These are phyloP conservation scores for Oryctes rhinoceros DNA, from an alignment of 1,140 invertebrate species.

Conservation along the genomic window DNA sequence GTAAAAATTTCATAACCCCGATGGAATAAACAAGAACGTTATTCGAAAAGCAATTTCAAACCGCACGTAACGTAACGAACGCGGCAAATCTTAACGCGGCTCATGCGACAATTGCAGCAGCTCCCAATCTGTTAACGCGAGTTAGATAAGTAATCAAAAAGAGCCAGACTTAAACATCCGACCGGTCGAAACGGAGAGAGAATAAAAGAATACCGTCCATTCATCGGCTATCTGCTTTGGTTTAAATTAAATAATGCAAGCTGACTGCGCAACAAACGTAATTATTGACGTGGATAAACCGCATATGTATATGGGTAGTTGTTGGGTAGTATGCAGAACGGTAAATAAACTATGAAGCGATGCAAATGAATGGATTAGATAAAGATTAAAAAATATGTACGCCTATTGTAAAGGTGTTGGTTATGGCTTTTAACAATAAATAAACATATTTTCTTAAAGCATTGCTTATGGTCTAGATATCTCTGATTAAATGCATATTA, in stretches of 20 bases:
- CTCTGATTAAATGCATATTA: too few species aligned
- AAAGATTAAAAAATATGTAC: background rate
- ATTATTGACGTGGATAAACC: constrained; percentile 26
- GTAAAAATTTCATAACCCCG: constrained; percentile 29
- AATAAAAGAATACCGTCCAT: constrained; percentile 28
- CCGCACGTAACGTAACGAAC: background rate
- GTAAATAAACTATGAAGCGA: background rate
- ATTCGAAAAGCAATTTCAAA: constrained; percentile 4
- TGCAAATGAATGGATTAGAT: constrained; percentile 17
- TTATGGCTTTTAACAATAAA: too few species aligned
- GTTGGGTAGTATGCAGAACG: background rate
- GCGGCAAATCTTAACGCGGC: background rate
- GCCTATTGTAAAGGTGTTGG: too few species aligned
- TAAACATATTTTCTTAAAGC: too few species aligned
- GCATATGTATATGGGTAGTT: too few species aligned
- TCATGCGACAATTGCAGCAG: constrained; percentile 16
- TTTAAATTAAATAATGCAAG: constrained; percentile 25
- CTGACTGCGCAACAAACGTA: constrained; percentile 9
- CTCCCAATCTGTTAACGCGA: constrained; percentile 24
- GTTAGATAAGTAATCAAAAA: constrained; percentile 28
- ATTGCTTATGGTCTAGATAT: too few species aligned
- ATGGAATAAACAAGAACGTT: constrained; percentile 12
- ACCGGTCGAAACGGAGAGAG: background rate
- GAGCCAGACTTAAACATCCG: constrained; percentile 33
- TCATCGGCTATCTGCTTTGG: constrained; percentile 26